Evolutionary conservation across 2,797 vertebrate genomes (phyloP).

Genomic region (Anguilla obscura): DNA sequence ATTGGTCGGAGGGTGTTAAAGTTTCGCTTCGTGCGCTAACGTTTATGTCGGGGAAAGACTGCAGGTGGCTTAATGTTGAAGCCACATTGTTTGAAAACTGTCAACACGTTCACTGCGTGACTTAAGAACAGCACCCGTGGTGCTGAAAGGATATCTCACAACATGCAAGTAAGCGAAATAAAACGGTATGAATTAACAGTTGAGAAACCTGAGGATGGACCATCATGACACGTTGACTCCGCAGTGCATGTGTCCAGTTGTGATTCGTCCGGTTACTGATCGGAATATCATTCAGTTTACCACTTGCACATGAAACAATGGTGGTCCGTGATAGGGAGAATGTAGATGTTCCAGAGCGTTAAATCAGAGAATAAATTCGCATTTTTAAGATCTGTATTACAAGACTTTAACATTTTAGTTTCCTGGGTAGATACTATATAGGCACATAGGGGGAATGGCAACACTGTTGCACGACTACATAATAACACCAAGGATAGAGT

Average conservation of each 20-base stretch:
- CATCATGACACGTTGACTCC: neutral
- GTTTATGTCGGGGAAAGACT: neutral
- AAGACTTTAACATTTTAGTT: neutral
- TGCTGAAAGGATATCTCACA: conserved; percentile 32
- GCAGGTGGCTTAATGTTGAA: neutral
- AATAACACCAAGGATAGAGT: neutral
- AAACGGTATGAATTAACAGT: neutral
- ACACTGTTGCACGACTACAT: neutral
- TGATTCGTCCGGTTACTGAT: neutral
- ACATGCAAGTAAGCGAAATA: neutral
- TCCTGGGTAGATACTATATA: neutral
- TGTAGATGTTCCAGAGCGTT: too few species aligned
- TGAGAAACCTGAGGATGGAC: neutral
- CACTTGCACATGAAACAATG: neutral
- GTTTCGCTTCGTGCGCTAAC: neutral
- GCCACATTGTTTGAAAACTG: conserved; percentile 8
- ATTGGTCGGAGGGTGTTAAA: conserved; percentile 7
- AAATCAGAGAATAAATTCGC: too few species aligned
- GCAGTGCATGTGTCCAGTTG: neutral
- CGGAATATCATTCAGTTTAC: neutral
- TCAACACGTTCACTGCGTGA: neutral
- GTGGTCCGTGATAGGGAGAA: neutral
- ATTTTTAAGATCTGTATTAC: too few species aligned
- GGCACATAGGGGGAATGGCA: neutral
- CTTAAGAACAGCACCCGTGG: conserved; percentile 24